A percentile compares a stretch with the other conserved stretches of the same genome.
These are phyloP conservation scores for Megaustenia siamemsis DNA, from an alignment of 2,888 invertebrate species.

Conservation along the genomic window DNA sequence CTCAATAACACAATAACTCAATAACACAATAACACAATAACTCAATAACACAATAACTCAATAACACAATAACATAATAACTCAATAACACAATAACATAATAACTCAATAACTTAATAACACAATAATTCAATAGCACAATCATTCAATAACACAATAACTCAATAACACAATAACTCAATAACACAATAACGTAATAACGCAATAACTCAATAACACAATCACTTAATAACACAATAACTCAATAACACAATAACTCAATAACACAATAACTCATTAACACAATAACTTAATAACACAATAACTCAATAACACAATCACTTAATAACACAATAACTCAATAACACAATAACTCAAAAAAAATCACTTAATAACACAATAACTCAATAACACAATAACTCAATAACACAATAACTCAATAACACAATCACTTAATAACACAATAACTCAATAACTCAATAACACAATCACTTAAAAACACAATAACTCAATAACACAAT, in stretches of 20 bases:
- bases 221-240: no score
- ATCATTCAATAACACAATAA: background rate
- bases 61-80: no score
- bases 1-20: background rate
- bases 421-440: background rate
- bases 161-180: background rate
- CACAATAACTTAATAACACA: background rate
- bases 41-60: background rate
- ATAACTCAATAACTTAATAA: no score
- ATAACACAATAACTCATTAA: slow-evolving; percentile 47
- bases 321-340: no score
- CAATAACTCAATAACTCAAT: no score
- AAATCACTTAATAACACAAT: background rate
- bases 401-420: background rate
- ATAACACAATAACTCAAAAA: background rate
- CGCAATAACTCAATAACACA: no score
- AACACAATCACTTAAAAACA: background rate
- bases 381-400: background rate
- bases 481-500: background rate
- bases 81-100: no score
- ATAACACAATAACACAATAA: background rate
- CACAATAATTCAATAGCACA: no score
- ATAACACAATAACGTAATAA: no score
- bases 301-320: no score
- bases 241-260: no score